Evolutionary conservation across 2,797 vertebrate species (phyloP).

Genomic region (Scyliorhinus canicula): DNA sequence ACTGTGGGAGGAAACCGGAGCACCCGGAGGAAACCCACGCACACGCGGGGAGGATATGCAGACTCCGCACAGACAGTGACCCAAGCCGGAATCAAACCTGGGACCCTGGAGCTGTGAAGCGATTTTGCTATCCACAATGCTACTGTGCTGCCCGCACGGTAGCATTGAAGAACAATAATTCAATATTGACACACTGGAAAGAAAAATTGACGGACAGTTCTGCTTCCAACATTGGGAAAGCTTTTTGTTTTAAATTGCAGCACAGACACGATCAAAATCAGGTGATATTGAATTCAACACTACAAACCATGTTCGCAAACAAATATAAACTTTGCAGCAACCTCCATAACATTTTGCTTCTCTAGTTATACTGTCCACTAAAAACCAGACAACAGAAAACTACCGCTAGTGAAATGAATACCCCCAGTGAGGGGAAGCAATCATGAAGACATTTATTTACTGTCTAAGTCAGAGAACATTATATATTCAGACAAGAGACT

Average conservation of each 20-base stretch:
- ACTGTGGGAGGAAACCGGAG: too few relatives aligned
- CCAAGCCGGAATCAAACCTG: too few relatives aligned
- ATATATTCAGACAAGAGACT: not conserved
- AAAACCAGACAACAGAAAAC: not conserved
- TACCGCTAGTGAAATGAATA: not conserved
- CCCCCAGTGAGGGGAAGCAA: not conserved
- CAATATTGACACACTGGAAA: not conserved
- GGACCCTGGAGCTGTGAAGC: too few relatives aligned
- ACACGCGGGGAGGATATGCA: too few relatives aligned
- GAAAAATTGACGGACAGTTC: not conserved
- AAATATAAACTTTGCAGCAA: not conserved
- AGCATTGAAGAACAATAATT: not conserved
- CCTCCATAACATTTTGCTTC: not conserved
- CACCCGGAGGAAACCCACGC: too few relatives aligned
- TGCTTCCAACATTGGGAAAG: not conserved
- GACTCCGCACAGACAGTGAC: too few relatives aligned
- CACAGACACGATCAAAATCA: not conserved
- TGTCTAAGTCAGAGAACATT: conserved; percentile 1
- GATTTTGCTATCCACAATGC: too few relatives aligned
- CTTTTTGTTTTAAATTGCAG: too few relatives aligned
- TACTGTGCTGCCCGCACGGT: too few relatives aligned
- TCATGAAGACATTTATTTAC: conserved; percentile 2
- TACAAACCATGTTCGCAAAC: not conserved
- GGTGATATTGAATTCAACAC: not conserved
- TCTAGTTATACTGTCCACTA: not conserved